phyloP scores from a whole-genome alignment of 2,113 vertebrate species.

The Zingel zingel region DNA sequence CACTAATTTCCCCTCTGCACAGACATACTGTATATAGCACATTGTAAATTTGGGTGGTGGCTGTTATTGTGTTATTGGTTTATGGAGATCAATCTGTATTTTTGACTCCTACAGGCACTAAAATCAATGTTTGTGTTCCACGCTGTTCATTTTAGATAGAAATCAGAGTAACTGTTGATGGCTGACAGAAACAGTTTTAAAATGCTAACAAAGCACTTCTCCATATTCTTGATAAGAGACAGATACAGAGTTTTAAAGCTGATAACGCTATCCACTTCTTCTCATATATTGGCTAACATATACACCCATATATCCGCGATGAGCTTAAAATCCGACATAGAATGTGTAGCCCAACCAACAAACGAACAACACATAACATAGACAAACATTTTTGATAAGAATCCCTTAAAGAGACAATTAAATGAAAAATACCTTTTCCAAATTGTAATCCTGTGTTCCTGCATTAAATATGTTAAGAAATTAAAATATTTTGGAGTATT shows the following conservation, averaged over 20 bases:
- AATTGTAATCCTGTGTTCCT: no score
- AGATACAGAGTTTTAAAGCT: background rate
- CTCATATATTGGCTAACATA: background rate
- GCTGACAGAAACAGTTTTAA: background rate
- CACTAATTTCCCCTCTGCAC: background rate
- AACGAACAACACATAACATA: background rate
- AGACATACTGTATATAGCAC: background rate
- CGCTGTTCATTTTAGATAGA: background rate
- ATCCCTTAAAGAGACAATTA: background rate
- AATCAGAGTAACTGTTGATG: background rate
- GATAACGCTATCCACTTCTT: no score
- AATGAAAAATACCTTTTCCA: background rate
- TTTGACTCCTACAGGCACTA: background rate
- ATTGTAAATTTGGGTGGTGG: conserved; percentile 7
- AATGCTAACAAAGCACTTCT: background rate
- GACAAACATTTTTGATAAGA: background rate
- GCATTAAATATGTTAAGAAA: background rate
- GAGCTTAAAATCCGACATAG: background rate
- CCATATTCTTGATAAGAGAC: background rate
- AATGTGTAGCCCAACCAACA: background rate
- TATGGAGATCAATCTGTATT: conserved; percentile 21
- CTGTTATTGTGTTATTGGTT: conserved; percentile 31
- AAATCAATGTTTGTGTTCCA: conserved; percentile 19
- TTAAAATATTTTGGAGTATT: background rate
- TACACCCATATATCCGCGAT: background rate